phyloP scores from a whole-genome alignment of 2,888 invertebrate genomes.

The Iphiclides podalirius region DNA sequence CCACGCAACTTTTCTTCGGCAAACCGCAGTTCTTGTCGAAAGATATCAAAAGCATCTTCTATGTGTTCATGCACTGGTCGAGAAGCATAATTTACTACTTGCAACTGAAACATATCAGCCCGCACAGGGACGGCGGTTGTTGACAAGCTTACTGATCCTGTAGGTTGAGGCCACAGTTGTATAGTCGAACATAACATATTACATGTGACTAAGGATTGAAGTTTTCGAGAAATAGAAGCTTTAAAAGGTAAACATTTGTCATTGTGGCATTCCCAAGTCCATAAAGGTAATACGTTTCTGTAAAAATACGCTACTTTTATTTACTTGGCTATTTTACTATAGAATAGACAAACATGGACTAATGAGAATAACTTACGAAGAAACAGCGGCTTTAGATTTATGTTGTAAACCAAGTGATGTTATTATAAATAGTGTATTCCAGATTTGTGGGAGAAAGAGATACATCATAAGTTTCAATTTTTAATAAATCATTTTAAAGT shows the following conservation, averaged over 20 bases:
- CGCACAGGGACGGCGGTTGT: constrained; percentile 81
- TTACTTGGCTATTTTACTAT: background rate
- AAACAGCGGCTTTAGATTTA: constrained; percentile 3
- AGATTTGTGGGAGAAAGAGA: background rate
- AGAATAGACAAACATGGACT: background rate
- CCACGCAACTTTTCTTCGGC: constrained; percentile 54
- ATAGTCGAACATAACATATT: constrained; percentile 85
- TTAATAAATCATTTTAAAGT: constrained; percentile 9
- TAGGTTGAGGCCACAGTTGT: constrained; percentile 89
- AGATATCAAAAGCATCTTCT: constrained; percentile 63
- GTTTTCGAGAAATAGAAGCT: constrained; percentile 41
- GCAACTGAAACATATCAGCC: constrained; percentile 71
- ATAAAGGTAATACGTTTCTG: constrained; percentile 72
- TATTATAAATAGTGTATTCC: constrained; percentile 7
- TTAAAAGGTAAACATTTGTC: constrained; percentile 82
- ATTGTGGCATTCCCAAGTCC: constrained; percentile 87
- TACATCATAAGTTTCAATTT: constrained; percentile 10
- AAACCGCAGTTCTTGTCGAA: constrained; percentile 65
- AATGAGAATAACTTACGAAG: constrained; percentile 17
- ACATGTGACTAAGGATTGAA: constrained; percentile 84
- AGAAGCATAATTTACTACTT: constrained; percentile 52
- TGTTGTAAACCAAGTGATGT: constrained; percentile 2
- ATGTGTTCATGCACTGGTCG: constrained; percentile 51
- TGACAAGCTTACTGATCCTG: constrained; percentile 82
- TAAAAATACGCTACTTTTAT: constrained; percentile 30